Evolutionary conservation across 2,797 vertebrate species (phyloP).

Genomic region (Eulemur rubriventer): DNA sequence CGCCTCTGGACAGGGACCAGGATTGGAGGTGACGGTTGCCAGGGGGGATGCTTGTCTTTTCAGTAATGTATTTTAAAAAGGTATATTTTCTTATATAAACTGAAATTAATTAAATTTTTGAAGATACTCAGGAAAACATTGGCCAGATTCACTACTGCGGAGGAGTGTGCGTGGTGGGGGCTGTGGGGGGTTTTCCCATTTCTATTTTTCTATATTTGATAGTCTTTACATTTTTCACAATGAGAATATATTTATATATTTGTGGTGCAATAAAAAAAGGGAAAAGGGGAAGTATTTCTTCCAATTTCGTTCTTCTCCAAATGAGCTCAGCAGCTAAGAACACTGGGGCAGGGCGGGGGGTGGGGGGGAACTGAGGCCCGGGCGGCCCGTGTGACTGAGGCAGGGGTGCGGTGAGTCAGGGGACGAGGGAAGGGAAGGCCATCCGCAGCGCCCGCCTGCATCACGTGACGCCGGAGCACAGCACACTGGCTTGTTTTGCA

Average conservation of each 20-base stretch:
- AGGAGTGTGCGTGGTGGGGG: neutral
- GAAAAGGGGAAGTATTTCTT: neutral
- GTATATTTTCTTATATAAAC: neutral
- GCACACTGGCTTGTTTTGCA: slow-evolving; percentile 84
- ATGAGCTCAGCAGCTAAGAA: neutral
- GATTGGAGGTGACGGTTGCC: neutral
- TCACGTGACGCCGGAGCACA: slow-evolving; percentile 80
- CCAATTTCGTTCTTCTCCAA: slow-evolving; percentile 19
- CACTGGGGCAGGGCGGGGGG: neutral
- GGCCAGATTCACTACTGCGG: neutral
- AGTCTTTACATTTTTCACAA: slow-evolving; percentile 2
- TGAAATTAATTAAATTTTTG: neutral
- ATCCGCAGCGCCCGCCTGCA: neutral
- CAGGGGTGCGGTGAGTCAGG: slow-evolving; percentile 58
- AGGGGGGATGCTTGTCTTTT: neutral
- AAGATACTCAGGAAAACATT: neutral
- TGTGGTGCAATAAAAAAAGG: neutral
- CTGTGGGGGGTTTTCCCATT: neutral
- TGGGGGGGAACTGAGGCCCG: slow-evolving; percentile 19
- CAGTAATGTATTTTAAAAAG: neutral
- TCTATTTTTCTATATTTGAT: slow-evolving; percentile 12
- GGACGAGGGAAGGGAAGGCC: slow-evolving; percentile 8
- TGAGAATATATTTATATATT: slow-evolving; percentile 30
- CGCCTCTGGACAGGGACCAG: neutral
- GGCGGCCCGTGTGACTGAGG: slow-evolving; percentile 37